phyloP scores from a whole-genome alignment of 2,888 invertebrate species.

The Spodoptera exigua region DNA sequence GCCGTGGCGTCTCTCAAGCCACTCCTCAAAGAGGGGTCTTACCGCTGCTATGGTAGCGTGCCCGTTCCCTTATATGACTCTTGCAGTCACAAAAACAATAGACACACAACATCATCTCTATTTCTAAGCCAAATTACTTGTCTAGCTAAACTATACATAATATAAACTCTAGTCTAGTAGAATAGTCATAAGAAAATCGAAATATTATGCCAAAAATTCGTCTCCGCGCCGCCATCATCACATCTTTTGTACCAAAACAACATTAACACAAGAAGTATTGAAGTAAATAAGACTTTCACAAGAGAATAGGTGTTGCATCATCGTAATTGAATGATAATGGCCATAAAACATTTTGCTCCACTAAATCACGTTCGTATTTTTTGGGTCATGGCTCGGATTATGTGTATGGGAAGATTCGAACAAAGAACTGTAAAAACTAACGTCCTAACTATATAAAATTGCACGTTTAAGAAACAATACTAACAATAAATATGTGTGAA shows the following conservation, averaged over 20 bases:
- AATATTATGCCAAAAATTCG: too few relatives aligned
- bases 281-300: slow-evolving; percentile 44
- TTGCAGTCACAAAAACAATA: too few relatives aligned
- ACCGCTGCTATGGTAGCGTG: too few relatives aligned
- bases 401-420: slow-evolving; percentile 55
- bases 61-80: too few relatives aligned
- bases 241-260: slow-evolving; percentile 12
- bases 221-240: background rate
- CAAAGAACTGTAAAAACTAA: slow-evolving; percentile 46
- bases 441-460: slow-evolving; percentile 22
- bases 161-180: too few relatives aligned
- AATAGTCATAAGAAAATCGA: too few relatives aligned
- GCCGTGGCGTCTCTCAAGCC: too few relatives aligned
- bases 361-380: slow-evolving; percentile 45
- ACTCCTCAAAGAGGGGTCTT: too few relatives aligned
- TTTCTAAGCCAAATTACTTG: too few relatives aligned
- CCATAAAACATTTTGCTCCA: slow-evolving; percentile 50
- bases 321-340: slow-evolving; percentile 31
- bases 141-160: too few relatives aligned
- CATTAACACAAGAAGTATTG: slow-evolving; percentile 30
- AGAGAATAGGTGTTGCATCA: slow-evolving; percentile 53
- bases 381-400: slow-evolving; percentile 56
- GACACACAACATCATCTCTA: too few relatives aligned
- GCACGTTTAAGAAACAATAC: slow-evolving; percentile 18
- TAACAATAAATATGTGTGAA: slow-evolving; percentile 7